Evolutionary conservation across 2,888 invertebrate species (phyloP).

Genomic region (Crepidodera aurea): DNA sequence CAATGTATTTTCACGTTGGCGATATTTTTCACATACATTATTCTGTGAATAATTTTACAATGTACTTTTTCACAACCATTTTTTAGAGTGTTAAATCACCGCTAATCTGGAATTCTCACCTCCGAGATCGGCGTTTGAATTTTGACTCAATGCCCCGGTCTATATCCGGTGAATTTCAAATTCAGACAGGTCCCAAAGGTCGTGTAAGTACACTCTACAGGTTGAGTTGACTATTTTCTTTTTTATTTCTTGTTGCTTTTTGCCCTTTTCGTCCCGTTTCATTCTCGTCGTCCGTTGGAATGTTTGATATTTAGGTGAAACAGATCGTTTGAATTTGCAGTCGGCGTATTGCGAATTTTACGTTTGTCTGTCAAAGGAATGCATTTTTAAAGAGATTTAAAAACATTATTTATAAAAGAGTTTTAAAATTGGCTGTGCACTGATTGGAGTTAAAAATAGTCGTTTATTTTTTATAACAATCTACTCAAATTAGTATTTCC

Average conservation of each 20-base stretch:
- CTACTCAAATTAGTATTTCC: no score
- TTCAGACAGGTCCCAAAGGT: neutral
- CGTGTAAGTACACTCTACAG: neutral
- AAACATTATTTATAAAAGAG: no score
- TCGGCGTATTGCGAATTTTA: neutral
- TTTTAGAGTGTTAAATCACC: no score
- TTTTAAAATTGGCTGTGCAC: no score
- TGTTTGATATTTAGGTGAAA: neutral
- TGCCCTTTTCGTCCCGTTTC: neutral
- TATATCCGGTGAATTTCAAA: neutral
- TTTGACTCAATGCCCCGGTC: neutral
- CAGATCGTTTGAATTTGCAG: neutral
- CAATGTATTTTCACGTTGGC: no score
- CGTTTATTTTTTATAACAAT: no score
- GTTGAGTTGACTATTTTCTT: neutral
- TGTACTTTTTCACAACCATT: no score
- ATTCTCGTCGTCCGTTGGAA: neutral
- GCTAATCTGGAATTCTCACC: no score
- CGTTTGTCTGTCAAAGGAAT: neutral
- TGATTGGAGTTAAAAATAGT: no score
- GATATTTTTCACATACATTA: no score
- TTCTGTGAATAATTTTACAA: no score
- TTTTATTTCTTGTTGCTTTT: neutral
- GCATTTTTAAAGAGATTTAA: neutral
- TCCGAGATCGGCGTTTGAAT: no score